These are phyloP conservation scores for Asarcornis scutulata DNA, from an alignment of 2,113 vertebrate genomes.

Conservation along the genomic window DNA sequence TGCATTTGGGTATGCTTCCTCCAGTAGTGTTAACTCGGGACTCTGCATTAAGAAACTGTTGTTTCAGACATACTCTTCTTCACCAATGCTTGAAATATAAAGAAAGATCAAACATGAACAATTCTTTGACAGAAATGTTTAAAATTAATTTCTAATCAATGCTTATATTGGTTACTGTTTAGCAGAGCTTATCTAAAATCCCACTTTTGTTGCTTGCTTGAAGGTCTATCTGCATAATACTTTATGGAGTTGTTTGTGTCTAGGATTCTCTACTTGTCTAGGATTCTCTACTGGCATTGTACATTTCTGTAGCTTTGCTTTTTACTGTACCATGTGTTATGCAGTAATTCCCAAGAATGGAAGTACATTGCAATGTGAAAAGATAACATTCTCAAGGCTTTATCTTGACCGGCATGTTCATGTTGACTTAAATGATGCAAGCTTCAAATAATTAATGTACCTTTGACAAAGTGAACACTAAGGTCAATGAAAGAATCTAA, in stretches of 20 bases:
- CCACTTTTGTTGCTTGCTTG: background rate
- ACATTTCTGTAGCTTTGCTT: background rate
- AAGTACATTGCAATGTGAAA: background rate
- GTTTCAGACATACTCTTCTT: background rate
- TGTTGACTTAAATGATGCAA: constrained; percentile 54
- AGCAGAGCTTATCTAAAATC: background rate
- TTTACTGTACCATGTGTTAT: background rate
- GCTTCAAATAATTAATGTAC: constrained; percentile 55
- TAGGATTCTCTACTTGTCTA: background rate
- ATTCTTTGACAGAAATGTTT: background rate
- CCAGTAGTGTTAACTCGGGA: background rate
- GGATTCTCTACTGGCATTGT: background rate
- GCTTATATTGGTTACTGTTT: background rate
- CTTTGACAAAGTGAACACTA: background rate
- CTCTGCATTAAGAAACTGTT: background rate
- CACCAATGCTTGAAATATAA: background rate
- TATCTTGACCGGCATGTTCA: constrained; percentile 32
- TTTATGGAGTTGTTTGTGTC: rapidly evolving
- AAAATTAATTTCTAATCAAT: background rate
- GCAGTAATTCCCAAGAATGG: background rate
- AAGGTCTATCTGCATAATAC: background rate
- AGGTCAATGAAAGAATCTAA: constrained; percentile 27
- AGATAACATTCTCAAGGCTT: constrained; percentile 42
- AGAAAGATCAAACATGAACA: background rate
- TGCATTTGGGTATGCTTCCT: background rate